phyloP scores from a whole-genome alignment of 2,797 vertebrate species.

The Psittacula derbiana region DNA sequence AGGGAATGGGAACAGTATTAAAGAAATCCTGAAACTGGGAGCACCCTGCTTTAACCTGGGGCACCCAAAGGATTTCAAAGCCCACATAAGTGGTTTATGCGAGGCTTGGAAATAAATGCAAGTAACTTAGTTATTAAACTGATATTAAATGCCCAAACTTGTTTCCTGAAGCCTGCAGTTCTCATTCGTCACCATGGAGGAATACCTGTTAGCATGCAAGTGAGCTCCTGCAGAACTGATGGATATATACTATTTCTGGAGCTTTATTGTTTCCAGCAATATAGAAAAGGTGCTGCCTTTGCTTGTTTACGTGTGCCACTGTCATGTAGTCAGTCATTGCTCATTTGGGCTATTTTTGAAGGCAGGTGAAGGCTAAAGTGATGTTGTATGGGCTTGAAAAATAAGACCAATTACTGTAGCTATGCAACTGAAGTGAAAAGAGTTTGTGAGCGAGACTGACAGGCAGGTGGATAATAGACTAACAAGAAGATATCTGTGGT shows the following conservation, averaged over 20 bases:
- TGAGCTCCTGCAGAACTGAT: neutral
- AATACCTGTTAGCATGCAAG: neutral
- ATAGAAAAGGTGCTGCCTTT: neutral
- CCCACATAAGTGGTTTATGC: neutral
- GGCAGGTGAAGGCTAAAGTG: neutral
- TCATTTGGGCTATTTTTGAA: neutral
- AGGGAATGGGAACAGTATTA: neutral
- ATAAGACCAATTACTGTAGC: slow-evolving; percentile 11
- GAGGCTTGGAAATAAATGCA: neutral
- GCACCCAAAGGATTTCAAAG: neutral
- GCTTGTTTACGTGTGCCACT: neutral
- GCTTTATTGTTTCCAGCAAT: neutral
- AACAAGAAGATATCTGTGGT: neutral
- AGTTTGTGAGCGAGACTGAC: neutral
- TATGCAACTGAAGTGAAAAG: slow-evolving; percentile 7
- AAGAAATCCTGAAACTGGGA: neutral
- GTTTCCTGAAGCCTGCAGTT: neutral
- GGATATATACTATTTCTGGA: neutral
- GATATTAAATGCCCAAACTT: neutral
- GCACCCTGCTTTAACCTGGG: neutral
- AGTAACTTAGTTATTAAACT: neutral
- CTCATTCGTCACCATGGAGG: rapidly evolving
- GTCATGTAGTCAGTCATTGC: neutral
- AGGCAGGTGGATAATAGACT: neutral
- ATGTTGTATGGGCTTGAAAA: neutral